Conservation (phyloP, 2,113 vertebrate species). For the Oenanthe melanoleuca region DNA sequence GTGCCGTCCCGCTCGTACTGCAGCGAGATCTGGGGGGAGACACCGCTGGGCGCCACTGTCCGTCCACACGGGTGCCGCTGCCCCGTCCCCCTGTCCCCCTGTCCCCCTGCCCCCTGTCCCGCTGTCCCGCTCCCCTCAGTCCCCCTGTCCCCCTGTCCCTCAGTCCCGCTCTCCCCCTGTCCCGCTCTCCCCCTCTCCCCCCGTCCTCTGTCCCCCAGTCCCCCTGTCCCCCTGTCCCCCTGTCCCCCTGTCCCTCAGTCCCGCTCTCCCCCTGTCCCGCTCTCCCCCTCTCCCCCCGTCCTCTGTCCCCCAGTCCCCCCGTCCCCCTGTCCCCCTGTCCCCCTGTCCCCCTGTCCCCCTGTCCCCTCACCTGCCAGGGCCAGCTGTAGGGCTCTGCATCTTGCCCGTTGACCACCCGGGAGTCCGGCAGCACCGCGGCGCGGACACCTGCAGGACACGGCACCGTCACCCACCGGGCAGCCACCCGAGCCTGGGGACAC, state of each 20-base stretch:
- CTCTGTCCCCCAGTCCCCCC: too few species aligned
- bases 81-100: rapidly evolving
- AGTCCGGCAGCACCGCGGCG: not conserved
- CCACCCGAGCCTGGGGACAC: not conserved
- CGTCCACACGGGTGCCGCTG: not conserved
- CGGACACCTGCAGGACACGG: not conserved
- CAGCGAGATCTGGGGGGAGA: not conserved
- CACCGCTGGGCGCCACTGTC: not conserved
- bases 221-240: too few species aligned
- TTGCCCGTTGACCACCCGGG: not conserved
- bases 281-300: too few species aligned
- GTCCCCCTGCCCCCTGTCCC: too few species aligned
- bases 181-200: too few species aligned
- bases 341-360: not conserved
- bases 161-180: too few species aligned
- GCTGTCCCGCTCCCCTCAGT: too few species aligned
- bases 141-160: too few species aligned
- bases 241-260: too few species aligned
- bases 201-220: too few species aligned
- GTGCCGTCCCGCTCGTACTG: not conserved
- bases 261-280: too few species aligned
- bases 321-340: not conserved
- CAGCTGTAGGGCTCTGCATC: conserved; percentile 4
- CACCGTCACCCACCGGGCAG: not conserved
- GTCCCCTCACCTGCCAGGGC: conserved; percentile 29